Percentiles rank a stretch among this genome's conserved stretches.
phyloP scores from a whole-genome alignment of 2,888 invertebrate genomes.

The Phlogophora meticulosa region DNA sequence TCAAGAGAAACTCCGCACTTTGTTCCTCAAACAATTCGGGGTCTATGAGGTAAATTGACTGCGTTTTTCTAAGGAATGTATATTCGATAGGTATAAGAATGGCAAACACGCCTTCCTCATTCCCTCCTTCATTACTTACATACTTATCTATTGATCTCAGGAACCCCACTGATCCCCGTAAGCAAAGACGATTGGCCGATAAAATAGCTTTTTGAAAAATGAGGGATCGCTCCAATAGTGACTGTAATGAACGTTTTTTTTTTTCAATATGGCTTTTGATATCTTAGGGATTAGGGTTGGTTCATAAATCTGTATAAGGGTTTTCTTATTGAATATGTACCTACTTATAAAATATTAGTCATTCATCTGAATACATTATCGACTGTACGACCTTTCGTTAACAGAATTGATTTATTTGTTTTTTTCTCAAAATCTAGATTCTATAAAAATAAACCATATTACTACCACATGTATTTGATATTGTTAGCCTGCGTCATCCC shows the following conservation, averaged over 20 bases:
- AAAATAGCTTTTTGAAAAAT: conserved; percentile 54
- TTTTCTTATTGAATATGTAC: conserved; percentile 6
- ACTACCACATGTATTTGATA: too few relatives aligned
- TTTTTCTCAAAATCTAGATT: too few relatives aligned
- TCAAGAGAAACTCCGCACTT: conserved; percentile 35
- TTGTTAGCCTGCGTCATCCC: too few relatives aligned
- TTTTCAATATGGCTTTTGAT: conserved; percentile 35
- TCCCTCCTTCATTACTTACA: conserved; percentile 54
- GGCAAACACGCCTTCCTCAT: conserved; percentile 43
- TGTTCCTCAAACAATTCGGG: conserved; percentile 39
- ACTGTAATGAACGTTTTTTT: conserved; percentile 32
- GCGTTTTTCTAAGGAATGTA: conserved; percentile 56
- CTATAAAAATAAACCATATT: too few relatives aligned
- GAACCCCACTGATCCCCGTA: conserved; percentile 38
- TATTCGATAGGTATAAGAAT: conserved; percentile 47
- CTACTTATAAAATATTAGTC: too few relatives aligned
- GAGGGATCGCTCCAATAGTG: conserved; percentile 31
- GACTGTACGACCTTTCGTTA: too few relatives aligned
- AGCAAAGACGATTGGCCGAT: conserved; percentile 43
- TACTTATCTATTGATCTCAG: conserved; percentile 53
- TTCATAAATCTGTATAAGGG: conserved; percentile 24
- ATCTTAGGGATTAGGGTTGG: conserved; percentile 16
- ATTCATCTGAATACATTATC: too few relatives aligned
- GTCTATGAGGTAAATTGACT: conserved; percentile 52
- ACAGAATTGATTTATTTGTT: too few relatives aligned